phyloP scores from a whole-genome alignment of 2,888 invertebrate species.

The Lasioglossum oenotherae region DNA sequence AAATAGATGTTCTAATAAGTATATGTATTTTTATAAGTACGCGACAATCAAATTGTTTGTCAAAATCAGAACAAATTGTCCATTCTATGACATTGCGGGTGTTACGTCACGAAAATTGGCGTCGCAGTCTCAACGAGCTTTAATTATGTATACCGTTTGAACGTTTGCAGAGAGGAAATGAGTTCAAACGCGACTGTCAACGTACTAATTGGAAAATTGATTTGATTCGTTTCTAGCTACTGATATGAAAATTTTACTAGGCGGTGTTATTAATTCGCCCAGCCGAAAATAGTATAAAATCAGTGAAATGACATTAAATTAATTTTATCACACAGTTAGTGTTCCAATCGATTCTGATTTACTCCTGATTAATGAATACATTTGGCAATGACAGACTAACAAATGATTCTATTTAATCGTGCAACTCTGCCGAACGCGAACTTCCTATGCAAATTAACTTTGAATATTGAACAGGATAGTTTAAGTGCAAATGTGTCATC shows the following conservation, averaged over 20 bases:
- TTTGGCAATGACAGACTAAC: not conserved
- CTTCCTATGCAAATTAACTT: not conserved
- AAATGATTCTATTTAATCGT: not conserved
- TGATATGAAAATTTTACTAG: not conserved
- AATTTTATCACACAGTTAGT: not conserved
- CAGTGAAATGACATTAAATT: not conserved
- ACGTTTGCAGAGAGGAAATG: not conserved
- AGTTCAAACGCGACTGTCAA: not conserved
- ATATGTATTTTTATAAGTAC: too few species aligned
- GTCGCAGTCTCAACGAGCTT: not conserved
- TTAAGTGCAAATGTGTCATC: not conserved
- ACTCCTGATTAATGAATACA: not conserved
- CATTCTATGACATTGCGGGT: not conserved
- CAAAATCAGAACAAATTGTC: too few species aligned
- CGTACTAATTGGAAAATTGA: not conserved
- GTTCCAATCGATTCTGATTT: not conserved
- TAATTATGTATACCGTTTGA: not conserved
- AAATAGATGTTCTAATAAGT: too few species aligned
- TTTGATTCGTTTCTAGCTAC: not conserved
- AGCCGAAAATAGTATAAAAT: not conserved
- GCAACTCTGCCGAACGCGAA: too few species aligned
- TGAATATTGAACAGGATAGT: not conserved
- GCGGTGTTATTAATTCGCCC: not conserved
- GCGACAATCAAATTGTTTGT: too few species aligned
- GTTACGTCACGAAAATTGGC: not conserved